Conservation (phyloP, 2,113 vertebrate genomes). For the Phrynosoma blainvillii region DNA sequence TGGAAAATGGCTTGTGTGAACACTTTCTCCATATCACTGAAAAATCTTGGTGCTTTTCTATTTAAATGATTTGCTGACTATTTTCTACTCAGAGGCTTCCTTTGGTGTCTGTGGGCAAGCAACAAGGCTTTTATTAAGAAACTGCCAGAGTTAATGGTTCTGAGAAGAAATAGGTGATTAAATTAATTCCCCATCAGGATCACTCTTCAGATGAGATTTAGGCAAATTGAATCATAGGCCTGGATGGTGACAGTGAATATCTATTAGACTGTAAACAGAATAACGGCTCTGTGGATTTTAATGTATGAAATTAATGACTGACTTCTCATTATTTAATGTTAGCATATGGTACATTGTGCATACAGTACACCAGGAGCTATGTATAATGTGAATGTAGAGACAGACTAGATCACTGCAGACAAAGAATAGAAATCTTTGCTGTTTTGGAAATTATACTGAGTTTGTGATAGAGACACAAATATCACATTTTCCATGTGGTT, state of each 20-base stretch:
- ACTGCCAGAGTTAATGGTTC: constrained; percentile 64
- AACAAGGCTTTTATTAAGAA: constrained; percentile 67
- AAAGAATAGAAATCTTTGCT: constrained; percentile 10
- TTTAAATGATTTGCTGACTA: neutral
- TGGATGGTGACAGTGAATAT: constrained; percentile 84
- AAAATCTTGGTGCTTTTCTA: constrained; percentile 13
- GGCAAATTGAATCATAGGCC: constrained; percentile 84
- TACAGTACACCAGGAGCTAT: constrained; percentile 42
- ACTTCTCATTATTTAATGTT: constrained; percentile 58
- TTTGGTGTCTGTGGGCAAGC: constrained; percentile 27
- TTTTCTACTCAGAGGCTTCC: constrained; percentile 22
- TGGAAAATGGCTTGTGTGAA: neutral
- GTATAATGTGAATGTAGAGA: constrained; percentile 50
- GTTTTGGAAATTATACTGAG: neutral
- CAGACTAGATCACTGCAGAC: constrained; percentile 52
- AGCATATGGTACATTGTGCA: constrained; percentile 56
- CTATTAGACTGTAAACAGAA: constrained; percentile 84
- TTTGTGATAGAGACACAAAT: constrained; percentile 9
- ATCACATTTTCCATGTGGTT: neutral
- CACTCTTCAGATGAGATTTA: constrained; percentile 81
- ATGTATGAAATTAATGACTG: constrained; percentile 78
- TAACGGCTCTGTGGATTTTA: constrained; percentile 78
- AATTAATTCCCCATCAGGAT: constrained; percentile 83
- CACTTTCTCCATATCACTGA: neutral
- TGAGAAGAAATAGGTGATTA: constrained; percentile 81